Evolutionary conservation across 1,140 invertebrate genomes (phyloP).

Genomic region (Drosophila ogumai): DNA sequence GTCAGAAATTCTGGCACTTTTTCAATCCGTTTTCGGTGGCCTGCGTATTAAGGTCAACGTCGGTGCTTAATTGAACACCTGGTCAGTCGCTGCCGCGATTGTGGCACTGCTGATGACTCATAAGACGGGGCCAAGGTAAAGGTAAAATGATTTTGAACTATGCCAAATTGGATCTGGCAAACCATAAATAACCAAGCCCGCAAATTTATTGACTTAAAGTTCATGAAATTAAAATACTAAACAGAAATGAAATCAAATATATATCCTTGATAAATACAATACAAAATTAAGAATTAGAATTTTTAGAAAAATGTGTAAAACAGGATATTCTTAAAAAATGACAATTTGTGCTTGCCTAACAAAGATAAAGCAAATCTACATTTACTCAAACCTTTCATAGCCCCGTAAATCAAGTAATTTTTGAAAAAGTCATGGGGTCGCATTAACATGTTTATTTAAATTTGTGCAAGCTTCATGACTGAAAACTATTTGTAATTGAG

Average conservation of each 20-base stretch:
- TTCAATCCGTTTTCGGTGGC: slow-evolving; percentile 55
- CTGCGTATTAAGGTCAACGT: slow-evolving; percentile 79
- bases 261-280: background rate
- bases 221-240: background rate
- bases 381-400: background rate
- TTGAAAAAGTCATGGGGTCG: background rate
- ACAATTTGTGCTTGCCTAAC: background rate
- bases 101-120: slow-evolving; percentile 66
- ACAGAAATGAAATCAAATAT: background rate
- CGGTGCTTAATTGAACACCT: slow-evolving; percentile 81
- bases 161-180: slow-evolving; percentile 17
- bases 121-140: slow-evolving; percentile 36
- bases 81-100: slow-evolving; percentile 59
- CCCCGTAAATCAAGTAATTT: background rate
- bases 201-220: slow-evolving; percentile 3
- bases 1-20: slow-evolving; percentile 80
- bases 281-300: too few species aligned
- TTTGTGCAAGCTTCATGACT: slow-evolving; percentile 3
- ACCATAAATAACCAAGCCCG: slow-evolving; percentile 7
- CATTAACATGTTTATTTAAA: slow-evolving; percentile 11
- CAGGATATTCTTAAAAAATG: background rate
- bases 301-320: background rate
- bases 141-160: slow-evolving; percentile 26
- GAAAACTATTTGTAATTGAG: slow-evolving; percentile 39
- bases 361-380: background rate